Conservation (phyloP, 1,140 invertebrate genomes). For the Tetramorium alpestre region DNA sequence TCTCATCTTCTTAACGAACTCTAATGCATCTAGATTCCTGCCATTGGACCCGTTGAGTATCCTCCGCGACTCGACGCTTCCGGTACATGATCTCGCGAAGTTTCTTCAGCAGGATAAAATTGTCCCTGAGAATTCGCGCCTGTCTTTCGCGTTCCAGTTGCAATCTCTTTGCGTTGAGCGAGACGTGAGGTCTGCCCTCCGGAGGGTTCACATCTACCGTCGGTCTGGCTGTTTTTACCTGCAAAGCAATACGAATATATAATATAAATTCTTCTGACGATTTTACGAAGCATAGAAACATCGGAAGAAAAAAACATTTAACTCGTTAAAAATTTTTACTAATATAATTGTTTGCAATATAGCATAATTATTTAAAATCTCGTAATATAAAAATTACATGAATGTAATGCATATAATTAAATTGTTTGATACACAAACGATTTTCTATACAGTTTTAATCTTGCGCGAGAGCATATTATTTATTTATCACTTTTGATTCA, state of each 20-base stretch:
- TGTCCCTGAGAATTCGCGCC: slow-evolving; percentile 79
- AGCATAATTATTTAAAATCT: background rate
- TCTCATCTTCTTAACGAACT: slow-evolving; percentile 66
- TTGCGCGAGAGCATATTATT: background rate
- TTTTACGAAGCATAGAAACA: background rate
- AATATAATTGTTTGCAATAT: background rate
- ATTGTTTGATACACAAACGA: background rate
- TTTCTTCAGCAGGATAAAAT: slow-evolving; percentile 82
- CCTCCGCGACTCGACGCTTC: slow-evolving; percentile 68
- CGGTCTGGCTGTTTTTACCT: slow-evolving; percentile 79
- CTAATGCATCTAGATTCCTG: slow-evolving; percentile 78
- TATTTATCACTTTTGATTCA: background rate
- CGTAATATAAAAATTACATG: background rate
- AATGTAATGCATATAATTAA: background rate
- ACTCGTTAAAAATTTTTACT: no score
- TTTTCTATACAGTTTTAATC: background rate
- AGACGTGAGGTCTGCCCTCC: slow-evolving; percentile 77
- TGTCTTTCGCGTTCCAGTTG: slow-evolving; percentile 82
- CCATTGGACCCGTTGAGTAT: slow-evolving; percentile 69
- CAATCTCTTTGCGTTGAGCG: slow-evolving; percentile 79
- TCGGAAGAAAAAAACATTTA: background rate
- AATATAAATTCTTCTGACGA: background rate
- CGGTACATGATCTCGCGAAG: slow-evolving; percentile 82
- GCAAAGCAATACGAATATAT: slow-evolving; percentile 25
- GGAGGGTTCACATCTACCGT: slow-evolving; percentile 81